Conservation (phyloP, 2,113 vertebrate species). For the Etheostoma spectabile region DNA sequence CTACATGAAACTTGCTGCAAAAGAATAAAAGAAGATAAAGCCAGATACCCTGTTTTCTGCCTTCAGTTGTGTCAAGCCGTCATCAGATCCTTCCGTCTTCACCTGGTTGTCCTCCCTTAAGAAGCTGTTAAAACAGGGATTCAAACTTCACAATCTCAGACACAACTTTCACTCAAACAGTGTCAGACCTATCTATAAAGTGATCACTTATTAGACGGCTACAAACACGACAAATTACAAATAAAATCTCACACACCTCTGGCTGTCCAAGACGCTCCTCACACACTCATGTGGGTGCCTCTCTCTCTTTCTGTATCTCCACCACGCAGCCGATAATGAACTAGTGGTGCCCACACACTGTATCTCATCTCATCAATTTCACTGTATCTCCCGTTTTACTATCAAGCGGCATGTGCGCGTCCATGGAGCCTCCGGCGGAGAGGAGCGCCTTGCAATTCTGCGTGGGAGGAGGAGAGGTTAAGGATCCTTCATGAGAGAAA, state of each 20-base stretch:
- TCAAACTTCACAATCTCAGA: conserved; percentile 34
- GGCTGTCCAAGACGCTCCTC: conserved; percentile 51
- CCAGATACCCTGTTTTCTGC: conserved; percentile 55
- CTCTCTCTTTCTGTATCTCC: conserved; percentile 17
- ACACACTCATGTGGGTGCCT: conserved; percentile 30
- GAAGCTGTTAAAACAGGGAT: conserved; percentile 32
- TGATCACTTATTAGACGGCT: neutral
- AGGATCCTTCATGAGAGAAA: conserved; percentile 64
- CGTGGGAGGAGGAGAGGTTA: conserved; percentile 79
- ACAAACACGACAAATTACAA: neutral
- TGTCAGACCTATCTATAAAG: neutral
- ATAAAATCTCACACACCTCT: conserved; percentile 38
- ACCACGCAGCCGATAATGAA: conserved; percentile 40
- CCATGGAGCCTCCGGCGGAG: conserved; percentile 45
- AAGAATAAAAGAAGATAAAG: neutral
- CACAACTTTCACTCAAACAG: conserved; percentile 17
- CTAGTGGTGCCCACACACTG: conserved; percentile 54
- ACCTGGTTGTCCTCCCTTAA: conserved; percentile 4
- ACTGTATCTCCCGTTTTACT: conserved; percentile 42
- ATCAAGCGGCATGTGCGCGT: conserved; percentile 20
- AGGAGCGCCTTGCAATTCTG: conserved; percentile 60
- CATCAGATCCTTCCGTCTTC: conserved; percentile 31
- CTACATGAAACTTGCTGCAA: neutral
- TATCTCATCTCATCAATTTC: conserved; percentile 49
- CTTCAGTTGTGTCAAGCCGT: conserved; percentile 24